phyloP scores from a whole-genome alignment of 2,797 vertebrate genomes.

The Pogoniulus pusillus region DNA sequence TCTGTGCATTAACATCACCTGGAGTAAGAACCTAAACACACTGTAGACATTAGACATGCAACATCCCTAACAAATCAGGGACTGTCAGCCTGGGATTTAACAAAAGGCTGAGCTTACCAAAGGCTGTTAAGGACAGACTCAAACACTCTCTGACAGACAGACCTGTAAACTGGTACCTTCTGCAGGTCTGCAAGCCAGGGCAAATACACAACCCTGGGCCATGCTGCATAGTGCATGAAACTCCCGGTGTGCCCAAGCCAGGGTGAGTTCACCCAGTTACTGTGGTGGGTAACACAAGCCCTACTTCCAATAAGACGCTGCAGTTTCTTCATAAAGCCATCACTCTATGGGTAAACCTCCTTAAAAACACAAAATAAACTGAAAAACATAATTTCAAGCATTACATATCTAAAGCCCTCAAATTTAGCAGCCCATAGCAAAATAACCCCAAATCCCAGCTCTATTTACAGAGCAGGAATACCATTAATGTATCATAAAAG shows the following conservation, averaged over 20 bases:
- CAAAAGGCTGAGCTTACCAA: neutral
- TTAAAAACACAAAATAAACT: neutral
- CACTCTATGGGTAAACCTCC: neutral
- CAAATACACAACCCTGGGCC: neutral
- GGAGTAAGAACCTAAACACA: neutral
- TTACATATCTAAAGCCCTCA: neutral
- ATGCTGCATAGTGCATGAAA: neutral
- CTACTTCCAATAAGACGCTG: neutral
- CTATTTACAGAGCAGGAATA: neutral
- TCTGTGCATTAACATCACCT: neutral
- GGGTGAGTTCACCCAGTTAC: rapidly evolving
- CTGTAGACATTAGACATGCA: neutral
- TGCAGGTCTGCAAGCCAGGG: neutral
- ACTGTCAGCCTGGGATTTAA: neutral
- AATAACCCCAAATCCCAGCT: neutral
- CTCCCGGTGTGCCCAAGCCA: rapidly evolving
- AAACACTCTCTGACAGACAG: neutral
- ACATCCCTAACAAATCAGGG: neutral
- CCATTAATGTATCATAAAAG: neutral
- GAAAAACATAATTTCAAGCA: neutral
- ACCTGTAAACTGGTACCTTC: neutral
- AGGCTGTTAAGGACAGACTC: neutral
- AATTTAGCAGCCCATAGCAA: neutral
- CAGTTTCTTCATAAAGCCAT: neutral
- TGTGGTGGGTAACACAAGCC: rapidly evolving